Conservation (phyloP, 2,797 vertebrate genomes). For the Calcarius lapponicus region DNA sequence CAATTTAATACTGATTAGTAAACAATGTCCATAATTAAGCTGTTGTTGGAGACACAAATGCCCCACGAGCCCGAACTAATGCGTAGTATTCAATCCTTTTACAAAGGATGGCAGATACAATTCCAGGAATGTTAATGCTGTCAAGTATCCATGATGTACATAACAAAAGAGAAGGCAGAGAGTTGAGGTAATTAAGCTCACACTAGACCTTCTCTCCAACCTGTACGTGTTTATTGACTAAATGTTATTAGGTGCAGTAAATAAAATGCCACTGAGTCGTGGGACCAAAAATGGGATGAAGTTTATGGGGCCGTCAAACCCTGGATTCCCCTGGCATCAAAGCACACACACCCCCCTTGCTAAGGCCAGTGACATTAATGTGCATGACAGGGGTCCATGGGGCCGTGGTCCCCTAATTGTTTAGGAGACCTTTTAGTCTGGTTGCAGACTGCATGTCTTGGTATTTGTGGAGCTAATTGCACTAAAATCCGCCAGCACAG, state of each 20-base stretch:
- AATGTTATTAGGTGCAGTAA: slow-evolving; percentile 68
- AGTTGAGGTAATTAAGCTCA: slow-evolving; percentile 75
- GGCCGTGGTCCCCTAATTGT: slow-evolving; percentile 76
- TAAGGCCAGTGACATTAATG: slow-evolving; percentile 76
- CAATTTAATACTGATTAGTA: slow-evolving; percentile 80
- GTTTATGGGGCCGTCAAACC: slow-evolving; percentile 56
- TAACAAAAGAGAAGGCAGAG: slow-evolving; percentile 71
- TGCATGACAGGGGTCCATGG: slow-evolving; percentile 79
- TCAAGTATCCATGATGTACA: slow-evolving; percentile 74
- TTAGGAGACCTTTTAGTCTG: slow-evolving; percentile 79
- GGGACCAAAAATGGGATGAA: slow-evolving; percentile 24
- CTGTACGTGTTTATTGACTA: slow-evolving; percentile 72
- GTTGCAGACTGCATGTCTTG: slow-evolving; percentile 78
- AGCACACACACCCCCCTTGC: slow-evolving; percentile 69
- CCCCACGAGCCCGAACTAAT: slow-evolving; percentile 77
- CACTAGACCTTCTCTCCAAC: slow-evolving; percentile 43
- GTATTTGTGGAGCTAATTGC: slow-evolving; percentile 79
- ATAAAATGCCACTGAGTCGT: slow-evolving; percentile 69
- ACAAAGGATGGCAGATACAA: slow-evolving; percentile 78
- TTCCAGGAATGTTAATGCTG: slow-evolving; percentile 84
- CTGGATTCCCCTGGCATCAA: slow-evolving; percentile 73
- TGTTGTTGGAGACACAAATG: slow-evolving; percentile 79
- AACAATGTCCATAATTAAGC: slow-evolving; percentile 82
- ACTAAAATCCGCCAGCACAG: slow-evolving; percentile 64
- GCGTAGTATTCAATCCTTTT: slow-evolving; percentile 74